These are phyloP conservation scores for Conistra vaccinii DNA, from an alignment of 2,888 invertebrate genomes.

Conservation along the genomic window DNA sequence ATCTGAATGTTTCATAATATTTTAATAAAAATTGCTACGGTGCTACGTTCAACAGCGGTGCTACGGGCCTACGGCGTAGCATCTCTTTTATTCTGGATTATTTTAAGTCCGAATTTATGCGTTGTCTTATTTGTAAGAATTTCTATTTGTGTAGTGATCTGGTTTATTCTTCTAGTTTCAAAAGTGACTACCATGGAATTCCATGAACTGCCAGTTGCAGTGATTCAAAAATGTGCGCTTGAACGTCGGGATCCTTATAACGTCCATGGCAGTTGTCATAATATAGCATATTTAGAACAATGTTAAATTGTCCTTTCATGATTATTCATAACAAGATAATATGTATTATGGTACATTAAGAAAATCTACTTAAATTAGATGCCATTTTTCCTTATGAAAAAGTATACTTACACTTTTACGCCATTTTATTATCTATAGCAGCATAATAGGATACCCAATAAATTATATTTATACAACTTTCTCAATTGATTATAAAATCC, in stretches of 20 bases:
- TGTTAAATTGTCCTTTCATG: not conserved
- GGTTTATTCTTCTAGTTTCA: not conserved
- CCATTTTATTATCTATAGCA: not conserved
- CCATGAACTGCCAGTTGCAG: not conserved
- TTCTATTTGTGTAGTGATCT: not conserved
- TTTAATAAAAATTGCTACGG: conserved; percentile 2
- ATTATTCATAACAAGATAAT: not conserved
- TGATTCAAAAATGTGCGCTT: not conserved
- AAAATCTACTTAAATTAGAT: conserved; percentile 4
- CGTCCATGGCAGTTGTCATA: not conserved
- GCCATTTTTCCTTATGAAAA: not conserved
- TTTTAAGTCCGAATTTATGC: not conserved
- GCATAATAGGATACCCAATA: conserved; percentile 12
- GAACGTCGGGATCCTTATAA: not conserved
- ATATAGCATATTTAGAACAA: not conserved
- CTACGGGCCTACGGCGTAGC: conserved; percentile 30
- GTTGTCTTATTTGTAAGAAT: not conserved
- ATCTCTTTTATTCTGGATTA: not conserved
- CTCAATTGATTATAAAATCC: conserved; percentile 1
- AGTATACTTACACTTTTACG: not conserved
- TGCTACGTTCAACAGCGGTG: not conserved
- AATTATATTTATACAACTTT: conserved; percentile 5
- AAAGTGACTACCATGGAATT: not conserved
- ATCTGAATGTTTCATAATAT: not conserved
- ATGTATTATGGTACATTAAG: not conserved